phyloP scores from a whole-genome alignment of 2,888 invertebrate species.

The Calliphora vomitoria region DNA sequence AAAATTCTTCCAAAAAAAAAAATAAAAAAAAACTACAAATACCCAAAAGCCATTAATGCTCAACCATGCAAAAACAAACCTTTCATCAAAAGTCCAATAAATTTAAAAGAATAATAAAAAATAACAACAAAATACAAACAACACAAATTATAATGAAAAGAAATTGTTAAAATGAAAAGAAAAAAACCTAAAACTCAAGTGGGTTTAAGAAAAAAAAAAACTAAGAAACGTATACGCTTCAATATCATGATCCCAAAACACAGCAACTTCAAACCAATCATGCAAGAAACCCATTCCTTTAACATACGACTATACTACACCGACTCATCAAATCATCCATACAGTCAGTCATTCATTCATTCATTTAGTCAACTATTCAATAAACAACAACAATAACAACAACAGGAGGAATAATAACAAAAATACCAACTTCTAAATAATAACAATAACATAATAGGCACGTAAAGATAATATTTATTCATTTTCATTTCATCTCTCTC shows the following conservation, averaged over 20 bases:
- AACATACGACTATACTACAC: not conserved
- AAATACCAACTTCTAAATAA: slow-evolving; percentile 54
- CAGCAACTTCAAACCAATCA: slow-evolving; percentile 34
- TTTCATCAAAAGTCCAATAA: slow-evolving; percentile 20
- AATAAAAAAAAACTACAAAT: not conserved
- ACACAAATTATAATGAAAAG: slow-evolving; percentile 12
- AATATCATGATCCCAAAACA: slow-evolving; percentile 24
- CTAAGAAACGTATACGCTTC: slow-evolving; percentile 19
- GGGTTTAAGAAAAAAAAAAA: slow-evolving; percentile 33
- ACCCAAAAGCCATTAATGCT: slow-evolving; percentile 22
- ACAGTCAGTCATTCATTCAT: slow-evolving; percentile 20
- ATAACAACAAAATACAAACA: slow-evolving; percentile 15
- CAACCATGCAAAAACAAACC: slow-evolving; percentile 23
- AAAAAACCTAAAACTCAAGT: slow-evolving; percentile 56
- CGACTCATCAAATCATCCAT: slow-evolving; percentile 27
- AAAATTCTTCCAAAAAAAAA: slow-evolving; percentile 15
- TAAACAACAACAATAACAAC: slow-evolving; percentile 22
- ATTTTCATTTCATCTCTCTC: slow-evolving; percentile 26
- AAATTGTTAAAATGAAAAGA: slow-evolving; percentile 23
- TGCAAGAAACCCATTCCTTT: slow-evolving; percentile 38
- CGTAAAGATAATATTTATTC: slow-evolving; percentile 69
- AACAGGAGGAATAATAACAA: slow-evolving; percentile 1
- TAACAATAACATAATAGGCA: slow-evolving; percentile 68
- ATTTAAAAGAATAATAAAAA: slow-evolving; percentile 19
- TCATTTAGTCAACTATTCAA: slow-evolving; percentile 25